Evolutionary conservation across 2,888 invertebrate species (phyloP), one percentile per base, ranked within the genome.

Genomic region (Iphiclides podalirius): DNA sequence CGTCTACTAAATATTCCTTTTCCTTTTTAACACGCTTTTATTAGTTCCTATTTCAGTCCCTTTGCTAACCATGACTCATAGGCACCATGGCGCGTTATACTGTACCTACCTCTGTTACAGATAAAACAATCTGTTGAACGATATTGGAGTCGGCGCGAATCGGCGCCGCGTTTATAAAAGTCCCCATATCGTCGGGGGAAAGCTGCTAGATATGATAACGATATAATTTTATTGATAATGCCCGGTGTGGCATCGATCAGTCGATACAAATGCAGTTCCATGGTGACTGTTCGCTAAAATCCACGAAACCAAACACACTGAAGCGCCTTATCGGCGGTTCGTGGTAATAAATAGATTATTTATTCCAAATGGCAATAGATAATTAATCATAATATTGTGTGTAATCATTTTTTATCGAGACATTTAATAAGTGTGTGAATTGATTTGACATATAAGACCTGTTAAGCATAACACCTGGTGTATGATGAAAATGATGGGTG

Each of bases 401-500:
- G 43, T 46, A 47, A 44, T 52, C 34, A n/a, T n/a, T 42, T 53
- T 54, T 56, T 53, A 35, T 23, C 39, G 53, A 47, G 51, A 53
- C 52, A 52, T 54, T 41, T 40, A 47, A 42, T 48, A 57, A 57
- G 54, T 61, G 53, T 51, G 50, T 42, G 41, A 52, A 54, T 53
- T 45, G 58, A 34, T 53, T 41, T 38, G 12, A 23, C 12, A 35
- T 16, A 12, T 39, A 38, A 46, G 42, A 36, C 45, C 2, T 31
- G 38, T 52, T 43, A 36, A 56, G 52, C n/a, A n/a, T n/a, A n/a
- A n/a, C n/a, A n/a, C n/a, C n/a, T n/a, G 50, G 72, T 74, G 75
- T 75, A 82, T 72, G 64, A 88, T 88, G 89, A 89, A 72, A 81
- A 91, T 91, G 91, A 90, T 90, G 78, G 90, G 82, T 45, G 91